Base-by-base conservation (phyloP, 2,797 vertebrate species). In the Sylvilagus floridanus region DNA sequence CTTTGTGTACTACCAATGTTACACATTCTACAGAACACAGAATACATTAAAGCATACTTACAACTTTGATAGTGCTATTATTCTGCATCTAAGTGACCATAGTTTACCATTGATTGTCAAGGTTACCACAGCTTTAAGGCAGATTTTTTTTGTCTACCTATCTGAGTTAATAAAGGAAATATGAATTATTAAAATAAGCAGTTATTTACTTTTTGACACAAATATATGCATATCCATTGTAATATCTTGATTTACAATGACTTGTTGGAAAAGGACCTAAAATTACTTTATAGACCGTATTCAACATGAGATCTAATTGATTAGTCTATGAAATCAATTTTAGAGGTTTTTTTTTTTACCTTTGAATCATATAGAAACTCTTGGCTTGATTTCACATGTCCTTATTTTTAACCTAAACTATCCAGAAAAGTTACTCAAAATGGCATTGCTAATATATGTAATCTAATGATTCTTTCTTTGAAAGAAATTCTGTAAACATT, bases 401-500 rank as follows among this genome's bases (percentile, higher is more conserved):
- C 85, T 78, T 77, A 54, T 54, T 89, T 93, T 88, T 69, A 88
- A 28, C 7, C 52, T 90, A 32, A 63, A 28, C 21, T 69, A 89
- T 22, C 92, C 50, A 84, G 54, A 95, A 95, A 73, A 79, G 17
- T 54, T 54, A 57, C 22, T 78, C 26, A 92, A 93, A 95, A 78
- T 65, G 50, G 81, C 42, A 78, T 1, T 2, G 24, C 32, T 91
- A 66, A 78, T 76, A 84, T n/a, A 87, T 14, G 71, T 28, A 90
- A 92, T 52, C 35, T 35, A 0, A 84, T 81, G 26, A 87, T 3
- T 90, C 19, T 37, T 60, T 54, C 37, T 35, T 54, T 68, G 4
- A 94, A 90, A 78, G 73, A 94, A 79, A 94, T 79, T 84, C 9
- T 60, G 0, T 73, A 87, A 79, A 8, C 92, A 84, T 93, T 78